Percentiles rank a stretch among this genome's conserved stretches.
These are phyloP conservation scores for Dastarcus helophoroides DNA, from an alignment of 2,888 invertebrate species.

Conservation along the genomic window DNA sequence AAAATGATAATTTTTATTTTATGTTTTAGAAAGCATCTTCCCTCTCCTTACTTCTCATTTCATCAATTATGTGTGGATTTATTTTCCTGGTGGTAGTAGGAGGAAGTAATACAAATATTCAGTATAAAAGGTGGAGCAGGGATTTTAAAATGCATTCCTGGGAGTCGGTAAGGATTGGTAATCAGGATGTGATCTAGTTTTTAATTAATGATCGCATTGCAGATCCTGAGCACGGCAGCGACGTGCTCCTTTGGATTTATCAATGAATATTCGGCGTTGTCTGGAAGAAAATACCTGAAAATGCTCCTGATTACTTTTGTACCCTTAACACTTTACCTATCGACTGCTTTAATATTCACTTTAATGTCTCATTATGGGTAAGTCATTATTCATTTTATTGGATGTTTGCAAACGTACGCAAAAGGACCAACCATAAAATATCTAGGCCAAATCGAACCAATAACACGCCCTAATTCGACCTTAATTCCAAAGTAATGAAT, in stretches of 20 bases:
- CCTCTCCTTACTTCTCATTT: conserved; percentile 31
- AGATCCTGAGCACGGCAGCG: conserved; percentile 36
- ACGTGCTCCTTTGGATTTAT: conserved; percentile 36
- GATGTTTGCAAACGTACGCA: no score
- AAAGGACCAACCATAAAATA: no score
- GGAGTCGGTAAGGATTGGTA: conserved; percentile 24
- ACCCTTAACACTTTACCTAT: conserved; percentile 32
- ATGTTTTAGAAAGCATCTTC: conserved; percentile 33
- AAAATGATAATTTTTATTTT: not conserved
- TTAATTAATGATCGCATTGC: conserved; percentile 15
- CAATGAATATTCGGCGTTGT: conserved; percentile 28
- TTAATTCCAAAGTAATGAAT: no score
- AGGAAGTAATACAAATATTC: conserved; percentile 33
- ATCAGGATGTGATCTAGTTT: not conserved
- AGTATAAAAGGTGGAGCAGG: conserved; percentile 32
- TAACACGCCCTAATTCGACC: no score
- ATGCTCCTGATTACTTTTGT: conserved; percentile 29
- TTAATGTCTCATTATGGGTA: conserved; percentile 39
- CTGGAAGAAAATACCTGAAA: conserved; percentile 24
- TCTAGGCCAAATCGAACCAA: no score
- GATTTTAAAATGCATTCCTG: conserved; percentile 28
- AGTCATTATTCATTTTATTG: no score
- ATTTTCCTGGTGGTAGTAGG: conserved; percentile 35
- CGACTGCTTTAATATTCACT: conserved; percentile 32
- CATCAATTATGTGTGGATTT: conserved; percentile 29